A percentile compares a stretch with the other conserved stretches of the same genome.
Evolutionary conservation across 2,888 invertebrate genomes (phyloP).

Genomic region (Phragmatobia fuliginosa): DNA sequence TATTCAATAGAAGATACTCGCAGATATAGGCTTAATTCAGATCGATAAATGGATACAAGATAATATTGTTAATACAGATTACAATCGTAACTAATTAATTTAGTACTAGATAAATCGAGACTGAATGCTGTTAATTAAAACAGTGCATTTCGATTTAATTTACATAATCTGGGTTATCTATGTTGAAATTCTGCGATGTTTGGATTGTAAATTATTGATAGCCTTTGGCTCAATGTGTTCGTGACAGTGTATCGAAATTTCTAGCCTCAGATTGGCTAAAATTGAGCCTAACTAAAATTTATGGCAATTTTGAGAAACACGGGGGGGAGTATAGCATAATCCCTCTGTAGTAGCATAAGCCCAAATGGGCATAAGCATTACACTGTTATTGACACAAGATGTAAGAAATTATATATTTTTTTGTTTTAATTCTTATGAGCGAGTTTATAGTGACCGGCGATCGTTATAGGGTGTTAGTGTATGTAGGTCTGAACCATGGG

Average conservation of each 20-base stretch:
- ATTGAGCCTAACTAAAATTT: background rate
- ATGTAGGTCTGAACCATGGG: too few relatives aligned
- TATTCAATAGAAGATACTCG: background rate
- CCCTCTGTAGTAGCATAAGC: too few relatives aligned
- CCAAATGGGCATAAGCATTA: too few relatives aligned
- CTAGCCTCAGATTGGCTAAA: background rate
- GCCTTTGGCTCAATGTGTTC: background rate
- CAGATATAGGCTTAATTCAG: background rate
- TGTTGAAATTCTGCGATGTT: conserved; percentile 3
- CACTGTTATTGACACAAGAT: too few relatives aligned
- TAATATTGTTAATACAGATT: conserved; percentile 19
- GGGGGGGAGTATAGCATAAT: too few relatives aligned
- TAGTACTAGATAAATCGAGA: conserved; percentile 32
- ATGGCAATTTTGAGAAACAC: too few relatives aligned
- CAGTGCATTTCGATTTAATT: conserved; percentile 28
- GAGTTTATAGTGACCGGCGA: too few relatives aligned
- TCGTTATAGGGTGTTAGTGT: too few relatives aligned
- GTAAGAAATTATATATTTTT: too few relatives aligned
- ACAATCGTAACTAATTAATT: conserved; percentile 33
- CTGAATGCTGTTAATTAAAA: conserved; percentile 36
- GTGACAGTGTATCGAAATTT: background rate
- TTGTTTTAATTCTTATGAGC: too few relatives aligned
- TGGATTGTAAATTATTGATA: conserved; percentile 5
- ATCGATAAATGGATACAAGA: background rate
- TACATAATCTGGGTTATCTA: conserved; percentile 35